Conservation (phyloP, 1,140 invertebrate species). For the Mactra quadrangularis region DNA sequence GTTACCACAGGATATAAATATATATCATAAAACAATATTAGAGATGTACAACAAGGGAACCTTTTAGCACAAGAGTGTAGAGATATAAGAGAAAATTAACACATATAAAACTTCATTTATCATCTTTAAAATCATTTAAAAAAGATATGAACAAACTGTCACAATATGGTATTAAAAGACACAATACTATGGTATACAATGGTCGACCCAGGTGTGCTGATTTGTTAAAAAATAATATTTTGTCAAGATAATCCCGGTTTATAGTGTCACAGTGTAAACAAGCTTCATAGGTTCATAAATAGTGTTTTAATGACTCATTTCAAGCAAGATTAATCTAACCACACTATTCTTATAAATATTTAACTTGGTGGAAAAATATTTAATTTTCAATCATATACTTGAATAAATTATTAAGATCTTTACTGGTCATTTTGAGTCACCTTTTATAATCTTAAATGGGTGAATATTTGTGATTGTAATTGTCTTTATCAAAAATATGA, state of each 20-base stretch:
- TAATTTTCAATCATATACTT: too few species aligned
- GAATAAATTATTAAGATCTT: too few species aligned
- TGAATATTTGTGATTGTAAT: too few species aligned
- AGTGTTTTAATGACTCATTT: constrained; percentile 13
- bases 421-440: too few species aligned
- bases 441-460: too few species aligned
- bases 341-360: too few species aligned
- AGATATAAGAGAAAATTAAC: constrained; percentile 24
- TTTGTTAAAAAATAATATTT: constrained; percentile 34
- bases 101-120: constrained; percentile 8
- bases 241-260: constrained; percentile 10
- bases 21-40: too few species aligned
- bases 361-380: too few species aligned
- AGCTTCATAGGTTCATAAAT: constrained; percentile 8
- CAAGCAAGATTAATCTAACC: neutral
- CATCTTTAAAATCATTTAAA: neutral
- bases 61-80: constrained; percentile 1
- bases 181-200: neutral
- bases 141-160: too few species aligned
- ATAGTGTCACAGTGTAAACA: constrained; percentile 20
- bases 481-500: too few species aligned
- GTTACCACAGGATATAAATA: too few species aligned
- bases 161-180: constrained; percentile 2
- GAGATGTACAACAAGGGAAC: neutral
- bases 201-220: constrained; percentile 23